Base-by-base conservation (phyloP, 2,797 vertebrate genomes). In the Sebastiscus albofasciatus region DNA sequence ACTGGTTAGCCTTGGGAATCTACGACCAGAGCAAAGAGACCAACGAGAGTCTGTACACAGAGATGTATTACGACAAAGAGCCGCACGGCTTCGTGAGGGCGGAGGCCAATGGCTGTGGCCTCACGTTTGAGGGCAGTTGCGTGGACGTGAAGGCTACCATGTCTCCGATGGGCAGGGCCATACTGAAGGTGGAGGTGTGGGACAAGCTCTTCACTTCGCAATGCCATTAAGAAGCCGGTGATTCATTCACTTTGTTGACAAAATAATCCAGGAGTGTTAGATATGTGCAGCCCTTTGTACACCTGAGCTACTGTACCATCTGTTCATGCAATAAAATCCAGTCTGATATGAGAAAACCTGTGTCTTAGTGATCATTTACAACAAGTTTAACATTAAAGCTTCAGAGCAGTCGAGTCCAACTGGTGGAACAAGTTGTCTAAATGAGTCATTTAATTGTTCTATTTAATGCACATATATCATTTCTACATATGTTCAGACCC, bases 131-230 rank as follows among this genome's bases (percentile, higher is more conserved):
- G 26, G 87, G 91, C 1, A 0, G 0, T 0, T 0, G 4, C 2
- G 12, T 95, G 67, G 92, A 93, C 46, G 3, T 95, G 83, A 92
- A 86, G 80, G 91, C 77, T 1, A 90, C 83, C 60, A 95, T 94
- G 93, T 94, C 86, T 9, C 92, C 93, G 0, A 2, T 92, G 90
- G 93, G 93, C 52, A 72, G 54, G 58, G 22, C 86, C 75, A 94
- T 95, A 0, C 46, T 95, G 90, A 95, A 95, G 87, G 75, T 95
- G 77, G 94, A 95, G 84, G 0, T 95, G 56, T 95, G 94, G 94
- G 93, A 95, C 31, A 93, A 93, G 72, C 2, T 87, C n/a, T 90
- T 92, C 66, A 2, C 3, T 4, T 31, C 1, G 4, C 69, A 80
- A 1, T 7, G 24, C 0, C 6, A 8, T 1, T 2, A 34, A 56